Evolutionary conservation across 2,888 invertebrate genomes (phyloP).

Genomic region (Eristalis arbustorum): DNA sequence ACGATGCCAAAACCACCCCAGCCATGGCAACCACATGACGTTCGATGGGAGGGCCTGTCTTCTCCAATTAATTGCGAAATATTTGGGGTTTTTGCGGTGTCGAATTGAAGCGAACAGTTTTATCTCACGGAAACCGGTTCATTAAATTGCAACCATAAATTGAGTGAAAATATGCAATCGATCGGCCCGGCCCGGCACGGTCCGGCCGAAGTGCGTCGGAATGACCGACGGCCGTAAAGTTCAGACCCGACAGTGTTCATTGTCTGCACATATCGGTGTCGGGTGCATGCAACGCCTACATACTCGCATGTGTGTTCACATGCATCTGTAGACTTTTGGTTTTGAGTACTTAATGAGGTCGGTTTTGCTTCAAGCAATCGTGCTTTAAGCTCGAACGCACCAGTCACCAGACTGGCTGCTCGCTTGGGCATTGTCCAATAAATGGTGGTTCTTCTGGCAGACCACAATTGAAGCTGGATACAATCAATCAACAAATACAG

Average conservation of each 20-base stretch:
- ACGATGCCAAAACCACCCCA: background rate
- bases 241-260: background rate
- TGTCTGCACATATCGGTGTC: background rate
- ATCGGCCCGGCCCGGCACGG: slow-evolving; percentile 16
- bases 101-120: slow-evolving; percentile 16
- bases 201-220: slow-evolving; percentile 30
- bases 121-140: slow-evolving; percentile 47
- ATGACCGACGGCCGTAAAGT: slow-evolving; percentile 21
- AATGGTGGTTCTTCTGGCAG: slow-evolving; percentile 34
- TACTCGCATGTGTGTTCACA: background rate
- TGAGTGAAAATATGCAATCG: slow-evolving; percentile 64
- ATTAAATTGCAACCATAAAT: slow-evolving; percentile 67
- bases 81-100: slow-evolving; percentile 51
- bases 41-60: slow-evolving; percentile 32
- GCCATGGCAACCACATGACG: background rate
- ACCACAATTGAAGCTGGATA: slow-evolving; percentile 41
- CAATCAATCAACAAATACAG: slow-evolving; percentile 31
- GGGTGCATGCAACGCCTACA: background rate
- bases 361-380: slow-evolving; percentile 30
- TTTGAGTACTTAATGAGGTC: slow-evolving; percentile 36
- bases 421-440: background rate
- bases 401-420: background rate
- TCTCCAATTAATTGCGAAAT: slow-evolving; percentile 64
- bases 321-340: background rate
- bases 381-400: slow-evolving; percentile 17